Conservation (phyloP, 2,888 invertebrate species). For the Cataglyphis altisquamis region DNA sequence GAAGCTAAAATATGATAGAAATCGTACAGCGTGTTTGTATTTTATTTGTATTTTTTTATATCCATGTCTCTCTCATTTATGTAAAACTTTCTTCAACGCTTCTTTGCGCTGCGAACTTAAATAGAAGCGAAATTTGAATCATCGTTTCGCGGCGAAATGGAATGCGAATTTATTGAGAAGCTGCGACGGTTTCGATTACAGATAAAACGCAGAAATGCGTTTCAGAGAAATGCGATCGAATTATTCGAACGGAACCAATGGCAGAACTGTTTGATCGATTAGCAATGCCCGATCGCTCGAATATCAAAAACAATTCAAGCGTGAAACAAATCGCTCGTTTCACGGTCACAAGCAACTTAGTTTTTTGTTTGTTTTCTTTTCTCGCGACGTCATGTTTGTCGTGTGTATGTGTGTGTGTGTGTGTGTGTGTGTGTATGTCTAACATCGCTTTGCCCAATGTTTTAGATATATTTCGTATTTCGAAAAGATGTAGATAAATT, state of each 20-base stretch:
- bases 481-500: background rate
- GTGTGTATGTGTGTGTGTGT: too few species aligned
- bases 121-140: background rate
- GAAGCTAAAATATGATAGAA: background rate
- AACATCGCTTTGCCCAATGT: background rate
- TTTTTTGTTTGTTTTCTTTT: background rate
- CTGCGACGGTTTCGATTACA: background rate
- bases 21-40: background rate
- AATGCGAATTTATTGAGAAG: background rate
- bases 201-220: background rate
- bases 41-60: background rate
- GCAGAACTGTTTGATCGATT: slow-evolving; percentile 25
- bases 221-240: background rate
- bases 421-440: too few species aligned
- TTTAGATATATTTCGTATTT: background rate
- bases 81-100: too few species aligned
- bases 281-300: background rate
- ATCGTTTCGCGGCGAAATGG: too few species aligned
- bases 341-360: background rate
- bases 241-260: slow-evolving; percentile 10
- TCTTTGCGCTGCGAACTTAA: background rate
- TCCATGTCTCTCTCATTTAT: too few species aligned
- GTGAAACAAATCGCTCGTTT: background rate
- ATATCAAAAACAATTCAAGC: background rate
- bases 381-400: background rate